Evolutionary conservation across 1,140 invertebrate genomes (phyloP), one percentile per base, ranked within the genome.

Genomic region (Periplaneta americana): DNA sequence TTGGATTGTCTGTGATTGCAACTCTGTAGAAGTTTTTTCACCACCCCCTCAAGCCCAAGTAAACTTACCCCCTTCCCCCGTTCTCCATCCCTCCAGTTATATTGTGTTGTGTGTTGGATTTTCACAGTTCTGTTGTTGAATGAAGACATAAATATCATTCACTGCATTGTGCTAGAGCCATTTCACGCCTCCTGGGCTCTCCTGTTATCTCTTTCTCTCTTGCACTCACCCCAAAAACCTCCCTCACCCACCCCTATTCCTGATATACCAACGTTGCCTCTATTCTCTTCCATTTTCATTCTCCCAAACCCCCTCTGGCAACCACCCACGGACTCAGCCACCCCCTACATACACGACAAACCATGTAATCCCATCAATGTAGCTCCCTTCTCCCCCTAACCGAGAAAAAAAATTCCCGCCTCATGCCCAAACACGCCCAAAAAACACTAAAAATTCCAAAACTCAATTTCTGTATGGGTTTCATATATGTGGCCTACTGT

Each of bases 121-220:
- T 66, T 66, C 48, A 28, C 48, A 66, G 48, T 66, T 66, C 77
- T 48, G 77, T 39, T 35, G 35, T 48, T 78, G 77, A 78, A 78
- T 78, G 35, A 78, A 78, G 77, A 78, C 77, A 78, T 78, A 78
- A 78, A 78, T 78, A 78, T 78, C 35, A 78, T 78, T 78, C 77
- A 78, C 77, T 32, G 77, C 75, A 34, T 77, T 28, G 33, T 36
- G 35, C 77, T 39, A 36, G 34, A 37, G 35, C 77, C 77, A 78
- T 78, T 78, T 78, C 77, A 78, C 77, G 77, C 34, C 77, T 78
- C 77, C 77, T 32, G 77, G 77, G 39, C 77, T 78, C 77, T 48
- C 35, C 34, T 18, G 35, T 31, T 48, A 78, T 37, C 39, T 66
- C 48, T 48, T 48, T 48, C 48, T 78, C 77, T 48, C 77, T 28